Percentiles rank a stretch among this genome's conserved stretches.
Evolutionary conservation across 1,140 invertebrate genomes (phyloP).

Genomic region (Helicoverpa armigera): DNA sequence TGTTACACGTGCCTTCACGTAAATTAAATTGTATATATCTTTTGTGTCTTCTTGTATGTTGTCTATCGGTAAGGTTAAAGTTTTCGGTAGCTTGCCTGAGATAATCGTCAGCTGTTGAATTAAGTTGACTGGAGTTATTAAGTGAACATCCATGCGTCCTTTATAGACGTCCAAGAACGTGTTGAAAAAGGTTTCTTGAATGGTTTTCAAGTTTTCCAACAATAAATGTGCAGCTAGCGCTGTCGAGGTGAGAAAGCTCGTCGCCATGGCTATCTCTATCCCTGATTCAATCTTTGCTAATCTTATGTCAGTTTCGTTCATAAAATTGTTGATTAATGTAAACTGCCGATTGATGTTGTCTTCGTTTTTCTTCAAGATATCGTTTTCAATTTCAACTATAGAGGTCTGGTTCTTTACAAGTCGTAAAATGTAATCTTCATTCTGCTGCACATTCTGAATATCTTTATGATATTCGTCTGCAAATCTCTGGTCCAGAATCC

Average conservation of each 20-base stretch:
- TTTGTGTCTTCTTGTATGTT: background rate
- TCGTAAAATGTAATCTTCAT: conserved; percentile 51
- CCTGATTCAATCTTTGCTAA: background rate
- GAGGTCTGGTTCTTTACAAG: conserved; percentile 55
- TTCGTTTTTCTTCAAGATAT: conserved; percentile 23
- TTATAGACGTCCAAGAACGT: conserved; percentile 1
- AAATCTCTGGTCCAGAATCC: conserved; percentile 56
- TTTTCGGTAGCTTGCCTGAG: conserved; percentile 15
- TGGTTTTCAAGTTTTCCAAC: background rate
- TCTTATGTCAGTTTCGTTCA: conserved; percentile 9
- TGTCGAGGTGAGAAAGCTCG: background rate
- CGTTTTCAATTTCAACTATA: conserved; percentile 40
- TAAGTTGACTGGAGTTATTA: conserved; percentile 1
- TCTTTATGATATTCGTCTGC: conserved; percentile 55
- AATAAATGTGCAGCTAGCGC: conserved; percentile 3
- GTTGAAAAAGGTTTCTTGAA: conserved; percentile 20
- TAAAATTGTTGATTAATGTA: background rate
- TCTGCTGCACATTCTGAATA: conserved; percentile 46
- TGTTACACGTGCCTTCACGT: conserved; percentile 8
- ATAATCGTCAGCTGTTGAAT: conserved; percentile 6
- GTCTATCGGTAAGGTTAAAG: background rate
- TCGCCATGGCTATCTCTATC: background rate
- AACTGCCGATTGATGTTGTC: background rate
- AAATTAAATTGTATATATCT: conserved; percentile 27
- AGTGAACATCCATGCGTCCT: conserved; percentile 19